These are phyloP conservation scores for Bedellia somnulentella DNA, from an alignment of 2,888 invertebrate species.

Conservation along the genomic window DNA sequence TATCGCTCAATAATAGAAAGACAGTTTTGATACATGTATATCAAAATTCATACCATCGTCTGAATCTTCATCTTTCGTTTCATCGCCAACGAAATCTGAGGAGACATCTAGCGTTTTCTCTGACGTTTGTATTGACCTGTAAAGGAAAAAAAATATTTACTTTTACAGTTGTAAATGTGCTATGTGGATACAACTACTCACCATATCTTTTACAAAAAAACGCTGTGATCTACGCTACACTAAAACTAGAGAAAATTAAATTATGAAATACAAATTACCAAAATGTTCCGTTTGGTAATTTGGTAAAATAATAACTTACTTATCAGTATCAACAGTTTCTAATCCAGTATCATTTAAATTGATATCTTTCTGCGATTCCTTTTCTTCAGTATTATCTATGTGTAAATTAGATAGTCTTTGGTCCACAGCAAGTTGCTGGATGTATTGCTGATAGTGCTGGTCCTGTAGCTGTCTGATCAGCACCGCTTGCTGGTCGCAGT, in stretches of 20 bases:
- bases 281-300: too few relatives aligned
- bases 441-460: constrained; percentile 98
- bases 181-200: too few relatives aligned
- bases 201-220: too few relatives aligned
- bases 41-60: constrained; percentile 27
- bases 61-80: constrained; percentile 34
- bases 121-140: constrained; percentile 32
- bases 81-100: constrained; percentile 23
- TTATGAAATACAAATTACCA: too few relatives aligned
- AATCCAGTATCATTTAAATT: constrained; percentile 31
- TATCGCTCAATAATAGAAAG: too few relatives aligned
- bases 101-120: constrained; percentile 18
- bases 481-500: constrained; percentile 88
- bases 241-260: too few relatives aligned
- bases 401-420: constrained; percentile 15
- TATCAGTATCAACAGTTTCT: constrained; percentile 19
- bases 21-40: too few relatives aligned
- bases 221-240: too few relatives aligned
- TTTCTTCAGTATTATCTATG: too few relatives aligned
- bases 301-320: constrained; percentile 32
- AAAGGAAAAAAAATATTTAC: constrained; percentile 10
- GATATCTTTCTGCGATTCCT: constrained; percentile 22
- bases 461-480: constrained; percentile 95
- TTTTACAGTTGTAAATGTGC: too few relatives aligned
- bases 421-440: constrained; percentile 82